Evolutionary conservation across 2,888 invertebrate genomes (phyloP), one percentile per base, ranked within the genome.

Genomic region (Caenorhabditis angaria): DNA sequence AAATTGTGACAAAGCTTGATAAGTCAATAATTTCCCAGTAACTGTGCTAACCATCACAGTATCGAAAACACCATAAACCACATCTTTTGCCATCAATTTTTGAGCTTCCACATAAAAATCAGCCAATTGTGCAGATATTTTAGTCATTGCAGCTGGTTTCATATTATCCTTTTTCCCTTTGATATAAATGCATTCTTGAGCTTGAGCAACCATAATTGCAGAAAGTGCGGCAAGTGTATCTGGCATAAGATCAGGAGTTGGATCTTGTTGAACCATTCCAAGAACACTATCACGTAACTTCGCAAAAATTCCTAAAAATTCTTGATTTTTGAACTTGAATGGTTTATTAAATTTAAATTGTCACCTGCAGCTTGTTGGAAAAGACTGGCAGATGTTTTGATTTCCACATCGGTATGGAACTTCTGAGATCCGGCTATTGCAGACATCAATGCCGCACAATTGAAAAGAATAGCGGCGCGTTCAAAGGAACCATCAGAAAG

Each of bases 171-270:
- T 87, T 24, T 88, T 88, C 50, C 97, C 96, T 90, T 99, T 99
- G 87, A 93, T 92, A 57, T 94, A 94, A 88, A 97, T 94, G 78
- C 95, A 93, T 90, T 99, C 99, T 89, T 99, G 99, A 10, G 95
- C 97, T 90, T 99, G 97, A 20, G 99, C 97, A 56, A 97, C 90
- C 95, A 97, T 96, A 59, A 99, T 82, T 57, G 93, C 91, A 61
- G 93, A 91, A 27, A 99, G 90, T 41, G 95, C 94, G 68, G 91
- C 91, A 62, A 99, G 91, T 25, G 95, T 93, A 85, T 99, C 97
- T 4, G 95, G 94, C 88, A 92, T 92, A 82, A 99, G 91, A 90
- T 99, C 99, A 6, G 94, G 94, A 2, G 99, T 97, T 28, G 96
- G 94, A 87, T 97, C 97, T 88, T 94, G 94, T 84, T 94, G 94